A percentile compares a stretch with the other conserved stretches of the same genome.
Conservation (phyloP, 2,113 vertebrate genomes). For the Hydrochoerus hydrochaeris region DNA sequence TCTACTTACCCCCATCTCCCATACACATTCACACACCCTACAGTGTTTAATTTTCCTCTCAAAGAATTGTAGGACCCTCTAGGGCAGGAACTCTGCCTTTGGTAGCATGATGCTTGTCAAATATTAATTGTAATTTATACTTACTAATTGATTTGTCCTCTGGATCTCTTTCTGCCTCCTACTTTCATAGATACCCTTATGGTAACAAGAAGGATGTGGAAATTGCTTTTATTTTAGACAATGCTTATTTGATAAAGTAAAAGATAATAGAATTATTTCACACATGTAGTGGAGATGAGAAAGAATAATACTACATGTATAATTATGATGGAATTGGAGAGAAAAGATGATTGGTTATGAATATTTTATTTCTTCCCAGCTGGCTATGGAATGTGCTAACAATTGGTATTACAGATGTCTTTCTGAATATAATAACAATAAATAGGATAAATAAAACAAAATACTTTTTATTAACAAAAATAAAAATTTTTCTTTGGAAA, state of each 20-base stretch:
- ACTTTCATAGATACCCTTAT: background rate
- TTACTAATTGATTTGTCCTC: slow-evolving; percentile 66
- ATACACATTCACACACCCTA: background rate
- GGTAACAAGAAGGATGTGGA: background rate
- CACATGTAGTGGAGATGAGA: background rate
- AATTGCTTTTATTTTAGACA: slow-evolving; percentile 34
- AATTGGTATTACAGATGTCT: background rate
- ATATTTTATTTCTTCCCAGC: background rate
- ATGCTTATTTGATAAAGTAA: slow-evolving; percentile 1
- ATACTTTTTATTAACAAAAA: background rate
- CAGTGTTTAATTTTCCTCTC: background rate
- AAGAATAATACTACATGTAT: background rate
- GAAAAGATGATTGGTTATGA: background rate
- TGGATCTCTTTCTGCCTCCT: background rate
- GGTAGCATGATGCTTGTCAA: background rate
- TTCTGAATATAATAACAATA: background rate
- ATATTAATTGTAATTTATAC: slow-evolving; percentile 57
- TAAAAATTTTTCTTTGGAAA: background rate
- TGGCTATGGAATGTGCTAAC: background rate
- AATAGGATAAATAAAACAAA: background rate
- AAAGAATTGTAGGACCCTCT: background rate
- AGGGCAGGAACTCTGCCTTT: background rate
- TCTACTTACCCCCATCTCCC: background rate
- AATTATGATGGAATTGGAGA: background rate
- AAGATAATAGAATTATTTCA: slow-evolving; percentile 34